These are phyloP conservation scores for Clunio marinus DNA, from an alignment of 2,888 invertebrate genomes.

Conservation along the genomic window DNA sequence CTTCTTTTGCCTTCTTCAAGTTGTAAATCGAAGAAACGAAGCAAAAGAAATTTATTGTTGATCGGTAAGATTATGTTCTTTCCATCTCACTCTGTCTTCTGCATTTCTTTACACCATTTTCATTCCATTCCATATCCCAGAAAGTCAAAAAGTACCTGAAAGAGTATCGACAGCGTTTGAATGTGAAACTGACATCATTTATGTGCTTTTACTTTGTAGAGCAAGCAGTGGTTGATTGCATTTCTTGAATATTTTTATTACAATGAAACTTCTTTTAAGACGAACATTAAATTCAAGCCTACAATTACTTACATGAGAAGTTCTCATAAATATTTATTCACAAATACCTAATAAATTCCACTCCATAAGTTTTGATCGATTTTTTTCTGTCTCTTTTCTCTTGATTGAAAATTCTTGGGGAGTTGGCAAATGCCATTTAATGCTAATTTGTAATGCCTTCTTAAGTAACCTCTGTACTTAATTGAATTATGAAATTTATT, in stretches of 20 bases:
- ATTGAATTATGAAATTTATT: not conserved
- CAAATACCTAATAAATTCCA: not conserved
- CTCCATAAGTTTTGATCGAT: not conserved
- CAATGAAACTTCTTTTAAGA: slow-evolving; percentile 10
- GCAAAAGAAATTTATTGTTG: slow-evolving; percentile 13
- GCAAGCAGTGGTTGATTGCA: not conserved
- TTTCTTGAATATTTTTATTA: not conserved
- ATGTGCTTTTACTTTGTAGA: no score
- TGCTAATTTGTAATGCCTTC: slow-evolving; percentile 5
- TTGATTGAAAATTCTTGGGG: not conserved
- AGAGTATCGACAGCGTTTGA: not conserved
- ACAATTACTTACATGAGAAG: no score
- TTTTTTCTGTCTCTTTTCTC: not conserved
- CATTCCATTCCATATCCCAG: not conserved
- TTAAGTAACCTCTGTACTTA: not conserved
- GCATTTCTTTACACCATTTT: not conserved
- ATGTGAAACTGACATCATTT: not conserved
- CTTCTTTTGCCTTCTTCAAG: slow-evolving; percentile 3
- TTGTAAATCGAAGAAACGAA: slow-evolving; percentile 24
- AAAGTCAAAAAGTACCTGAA: not conserved
- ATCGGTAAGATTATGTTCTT: not conserved
- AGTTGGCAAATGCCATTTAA: not conserved
- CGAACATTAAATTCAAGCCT: no score
- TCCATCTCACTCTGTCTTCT: not conserved
- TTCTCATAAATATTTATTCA: no score